Conservation (phyloP, 2,888 invertebrate species). For the Abscondita cerata region DNA sequence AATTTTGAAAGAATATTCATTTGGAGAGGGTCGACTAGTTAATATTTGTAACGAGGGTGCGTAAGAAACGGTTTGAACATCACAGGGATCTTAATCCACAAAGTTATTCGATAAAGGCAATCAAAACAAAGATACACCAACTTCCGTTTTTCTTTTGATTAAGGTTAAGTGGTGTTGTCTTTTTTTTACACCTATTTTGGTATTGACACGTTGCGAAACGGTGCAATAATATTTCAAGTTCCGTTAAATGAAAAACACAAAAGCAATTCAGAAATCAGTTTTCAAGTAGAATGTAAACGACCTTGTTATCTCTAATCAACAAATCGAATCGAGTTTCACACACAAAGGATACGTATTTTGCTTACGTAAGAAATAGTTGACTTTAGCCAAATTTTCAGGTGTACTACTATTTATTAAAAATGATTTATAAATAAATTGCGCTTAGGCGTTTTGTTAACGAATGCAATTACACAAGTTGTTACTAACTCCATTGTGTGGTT, state of each 20-base stretch:
- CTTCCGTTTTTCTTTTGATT: conserved; percentile 27
- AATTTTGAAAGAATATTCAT: conserved; percentile 20
- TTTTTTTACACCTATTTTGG: conserved; percentile 4
- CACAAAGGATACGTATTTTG: conserved; percentile 51
- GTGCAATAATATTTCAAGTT: conserved; percentile 18
- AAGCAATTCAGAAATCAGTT: conserved; percentile 46
- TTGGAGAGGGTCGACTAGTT: conserved; percentile 15
- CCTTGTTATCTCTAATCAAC: conserved; percentile 53
- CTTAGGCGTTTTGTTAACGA: background rate
- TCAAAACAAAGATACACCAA: conserved; percentile 27
- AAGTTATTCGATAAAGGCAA: conserved; percentile 25
- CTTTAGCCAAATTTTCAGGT: conserved; percentile 28
- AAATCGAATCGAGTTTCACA: conserved; percentile 49
- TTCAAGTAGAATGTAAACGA: conserved; percentile 53
- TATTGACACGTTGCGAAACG: conserved; percentile 24
- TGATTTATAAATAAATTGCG: conserved; percentile 10
- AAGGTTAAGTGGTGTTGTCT: conserved; percentile 27
- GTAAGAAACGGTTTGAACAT: conserved; percentile 25
- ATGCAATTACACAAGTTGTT: conserved; percentile 18
- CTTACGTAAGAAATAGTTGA: conserved; percentile 45
- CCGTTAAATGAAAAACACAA: conserved; percentile 30
- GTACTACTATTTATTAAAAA: conserved; percentile 22
- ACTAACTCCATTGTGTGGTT: conserved; percentile 4
- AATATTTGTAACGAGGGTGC: conserved; percentile 24
- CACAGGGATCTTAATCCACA: conserved; percentile 27